Conservation (phyloP, 2,797 vertebrate species). For the Manis crassicaudata region DNA sequence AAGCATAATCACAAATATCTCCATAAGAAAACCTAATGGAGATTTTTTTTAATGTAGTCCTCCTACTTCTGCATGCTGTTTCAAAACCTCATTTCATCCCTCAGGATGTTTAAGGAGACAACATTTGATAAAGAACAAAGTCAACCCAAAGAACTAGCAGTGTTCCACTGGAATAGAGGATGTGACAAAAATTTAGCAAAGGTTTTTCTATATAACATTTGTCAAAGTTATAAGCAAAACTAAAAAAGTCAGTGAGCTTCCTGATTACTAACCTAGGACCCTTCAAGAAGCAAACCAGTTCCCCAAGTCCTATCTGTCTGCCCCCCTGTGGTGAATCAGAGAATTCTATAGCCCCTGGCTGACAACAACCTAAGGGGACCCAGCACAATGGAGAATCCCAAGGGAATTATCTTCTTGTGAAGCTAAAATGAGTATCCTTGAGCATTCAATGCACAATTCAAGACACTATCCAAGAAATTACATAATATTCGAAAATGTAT, state of each 20-base stretch:
- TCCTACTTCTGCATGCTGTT: neutral
- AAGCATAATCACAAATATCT: neutral
- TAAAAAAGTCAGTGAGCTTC: neutral
- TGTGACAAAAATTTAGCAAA: slow-evolving; percentile 50
- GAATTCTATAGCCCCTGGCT: neutral
- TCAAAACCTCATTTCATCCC: neutral
- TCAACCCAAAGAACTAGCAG: neutral
- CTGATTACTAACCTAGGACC: neutral
- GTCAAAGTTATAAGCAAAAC: slow-evolving; percentile 39
- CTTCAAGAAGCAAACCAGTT: neutral
- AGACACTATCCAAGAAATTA: neutral
- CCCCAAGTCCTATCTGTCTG: neutral
- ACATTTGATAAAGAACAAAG: slow-evolving; percentile 18
- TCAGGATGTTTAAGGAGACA: slow-evolving; percentile 45
- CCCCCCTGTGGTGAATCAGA: neutral
- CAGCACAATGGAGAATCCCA: neutral
- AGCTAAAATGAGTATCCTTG: neutral
- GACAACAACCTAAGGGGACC: neutral
- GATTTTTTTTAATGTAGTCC: neutral
- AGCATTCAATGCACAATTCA: neutral
- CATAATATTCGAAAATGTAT: slow-evolving; percentile 22
- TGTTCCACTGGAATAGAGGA: neutral
- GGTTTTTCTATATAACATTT: neutral
- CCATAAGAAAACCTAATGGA: neutral
- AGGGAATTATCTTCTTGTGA: neutral